These are phyloP conservation scores for Cheiracanthium punctorium DNA, from an alignment of 2,888 invertebrate genomes.

Conservation along the genomic window DNA sequence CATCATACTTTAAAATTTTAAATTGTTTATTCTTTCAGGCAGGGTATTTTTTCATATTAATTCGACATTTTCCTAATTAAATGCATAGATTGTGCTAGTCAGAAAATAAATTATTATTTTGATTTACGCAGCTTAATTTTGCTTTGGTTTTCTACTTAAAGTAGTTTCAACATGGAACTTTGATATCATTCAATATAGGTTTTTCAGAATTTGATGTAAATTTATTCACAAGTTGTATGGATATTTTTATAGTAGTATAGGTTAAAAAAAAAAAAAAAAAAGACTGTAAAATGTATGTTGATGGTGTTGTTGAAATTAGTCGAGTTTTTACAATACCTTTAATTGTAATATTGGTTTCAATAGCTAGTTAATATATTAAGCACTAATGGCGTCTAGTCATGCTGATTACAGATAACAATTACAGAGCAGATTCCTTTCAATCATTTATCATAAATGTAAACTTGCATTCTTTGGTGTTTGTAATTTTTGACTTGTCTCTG, in stretches of 20 bases:
- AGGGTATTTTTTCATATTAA: too few species aligned
- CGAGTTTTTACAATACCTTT: slow-evolving; percentile 28
- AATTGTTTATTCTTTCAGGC: too few species aligned
- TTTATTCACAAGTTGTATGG: slow-evolving; percentile 64
- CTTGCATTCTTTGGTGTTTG: slow-evolving; percentile 51
- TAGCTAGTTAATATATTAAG: slow-evolving; percentile 40
- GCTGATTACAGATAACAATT: slow-evolving; percentile 26
- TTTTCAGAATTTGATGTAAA: slow-evolving; percentile 55
- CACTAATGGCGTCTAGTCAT: slow-evolving; percentile 62
- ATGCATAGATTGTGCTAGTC: too few species aligned
- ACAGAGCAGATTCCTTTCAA: slow-evolving; percentile 34
- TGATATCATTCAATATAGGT: slow-evolving; percentile 57
- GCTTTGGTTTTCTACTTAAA: background rate
- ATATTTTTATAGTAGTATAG: slow-evolving; percentile 69
- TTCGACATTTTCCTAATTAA: too few species aligned
- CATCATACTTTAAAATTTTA: too few species aligned
- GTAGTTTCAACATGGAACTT: slow-evolving; percentile 31
- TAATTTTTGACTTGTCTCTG: slow-evolving; percentile 66
- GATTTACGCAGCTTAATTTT: too few species aligned
- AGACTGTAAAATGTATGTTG: slow-evolving; percentile 37
- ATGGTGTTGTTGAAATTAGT: slow-evolving; percentile 49
- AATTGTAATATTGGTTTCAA: slow-evolving; percentile 55
- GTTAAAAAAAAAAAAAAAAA: slow-evolving; percentile 1
- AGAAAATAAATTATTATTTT: too few species aligned
- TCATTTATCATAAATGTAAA: slow-evolving; percentile 60